Evolutionary conservation across 2,797 vertebrate species (phyloP).

Genomic region (Chrosomus eos): DNA sequence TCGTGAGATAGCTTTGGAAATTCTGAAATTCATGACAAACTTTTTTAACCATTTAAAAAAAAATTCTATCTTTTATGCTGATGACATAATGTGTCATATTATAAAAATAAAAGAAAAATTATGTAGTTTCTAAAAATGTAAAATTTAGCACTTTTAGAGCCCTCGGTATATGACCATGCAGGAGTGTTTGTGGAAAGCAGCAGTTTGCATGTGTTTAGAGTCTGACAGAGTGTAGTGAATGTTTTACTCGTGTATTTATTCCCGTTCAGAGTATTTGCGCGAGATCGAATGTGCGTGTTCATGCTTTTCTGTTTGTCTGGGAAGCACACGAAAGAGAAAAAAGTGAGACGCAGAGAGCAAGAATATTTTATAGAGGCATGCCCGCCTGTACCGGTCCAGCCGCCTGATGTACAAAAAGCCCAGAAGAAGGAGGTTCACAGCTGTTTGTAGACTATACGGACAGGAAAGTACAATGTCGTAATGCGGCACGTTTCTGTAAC

Average conservation of each 20-base stretch:
- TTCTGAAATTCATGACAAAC: too few species aligned
- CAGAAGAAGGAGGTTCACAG: conserved; percentile 80
- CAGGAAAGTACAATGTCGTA: conserved; percentile 82
- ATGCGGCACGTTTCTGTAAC: conserved; percentile 75
- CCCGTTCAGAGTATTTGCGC: conserved; percentile 26
- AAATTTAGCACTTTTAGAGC: neutral
- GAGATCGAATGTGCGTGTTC: conserved; percentile 65
- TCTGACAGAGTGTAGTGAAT: conserved; percentile 38
- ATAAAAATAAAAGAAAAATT: neutral
- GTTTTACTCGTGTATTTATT: conserved; percentile 50
- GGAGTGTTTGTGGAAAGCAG: conserved; percentile 48
- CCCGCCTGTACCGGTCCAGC: conserved; percentile 73
- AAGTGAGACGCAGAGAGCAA: conserved; percentile 64
- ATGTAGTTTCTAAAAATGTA: neutral
- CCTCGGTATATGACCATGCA: neutral
- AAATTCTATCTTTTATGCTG: too few species aligned
- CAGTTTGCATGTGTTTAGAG: conserved; percentile 45
- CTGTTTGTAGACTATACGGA: conserved; percentile 82
- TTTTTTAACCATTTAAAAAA: too few species aligned
- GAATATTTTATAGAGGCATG: conserved; percentile 77
- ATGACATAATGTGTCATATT: neutral
- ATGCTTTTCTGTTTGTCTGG: conserved; percentile 68
- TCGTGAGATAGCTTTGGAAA: too few species aligned
- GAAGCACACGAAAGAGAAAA: conserved; percentile 69
- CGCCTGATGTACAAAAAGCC: conserved; percentile 82